Base-by-base conservation (phyloP, 2,888 invertebrate species). In the Penaeus monodon region DNA sequence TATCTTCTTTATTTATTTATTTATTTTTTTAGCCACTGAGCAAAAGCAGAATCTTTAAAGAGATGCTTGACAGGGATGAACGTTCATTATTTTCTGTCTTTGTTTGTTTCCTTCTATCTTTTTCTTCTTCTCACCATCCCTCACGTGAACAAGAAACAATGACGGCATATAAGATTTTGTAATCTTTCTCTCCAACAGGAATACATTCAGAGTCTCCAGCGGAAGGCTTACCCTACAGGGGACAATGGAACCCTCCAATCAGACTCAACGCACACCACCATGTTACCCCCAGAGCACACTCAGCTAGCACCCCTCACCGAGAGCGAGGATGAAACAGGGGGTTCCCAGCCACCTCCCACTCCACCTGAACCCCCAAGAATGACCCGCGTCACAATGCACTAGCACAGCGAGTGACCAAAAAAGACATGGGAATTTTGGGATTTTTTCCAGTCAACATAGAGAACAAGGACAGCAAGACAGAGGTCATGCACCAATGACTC, bases 141-240 rank as follows among this genome's bases (percentile, higher is more conserved):
- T 14, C 57, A 57, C 3, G 17, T 17, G 2, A 57, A 49, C 14
- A 14, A 20, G 57, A 57, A 20, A 12, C 57, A 57, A 57, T 17
- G 57, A 57, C 17, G 14, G 33, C 29, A 38, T 27, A 73, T 38
- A 29, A 29, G 38, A 73, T 73, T 73, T 38, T 33, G 20, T 22
- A 38, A 38, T 73, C 8, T 29, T 73, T 73, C 38, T 38, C 70
- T 24, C 33, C 33, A 29, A 70, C 93, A 96, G 96, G 96, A 95
- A 91, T 96, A 96, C 92, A 96, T 96, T 76, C 96, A 96, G 92
- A 96, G 96, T 66, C 92, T 96, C 89, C 96, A 96, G 92, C 95
- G 95, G 92, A 95, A 95, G 91, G 95, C 95, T 7, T 92, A 94
- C 63, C 94, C 94, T 90, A 94, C 94, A 33, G 91, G 90, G 29